phyloP scores from a whole-genome alignment of 2,113 vertebrate genomes.

The Pygoscelis antarcticus region DNA sequence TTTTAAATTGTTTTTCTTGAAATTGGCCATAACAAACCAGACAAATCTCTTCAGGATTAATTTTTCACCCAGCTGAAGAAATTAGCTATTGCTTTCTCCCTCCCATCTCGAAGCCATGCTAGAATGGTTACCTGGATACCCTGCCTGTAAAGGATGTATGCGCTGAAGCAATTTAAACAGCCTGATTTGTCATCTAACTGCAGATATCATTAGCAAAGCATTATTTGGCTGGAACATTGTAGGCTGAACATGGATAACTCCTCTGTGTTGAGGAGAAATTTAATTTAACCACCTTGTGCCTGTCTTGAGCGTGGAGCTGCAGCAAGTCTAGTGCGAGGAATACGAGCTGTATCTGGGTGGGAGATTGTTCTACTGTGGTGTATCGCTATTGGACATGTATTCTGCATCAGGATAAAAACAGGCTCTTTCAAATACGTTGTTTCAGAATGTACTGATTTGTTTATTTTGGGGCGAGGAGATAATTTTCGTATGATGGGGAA shows the following conservation, averaged over 20 bases:
- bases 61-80: conserved; percentile 47
- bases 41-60: conserved; percentile 23
- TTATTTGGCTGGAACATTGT: conserved; percentile 46
- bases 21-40: conserved; percentile 21
- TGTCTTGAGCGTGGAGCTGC: neutral
- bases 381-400: neutral
- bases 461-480: neutral
- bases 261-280: neutral
- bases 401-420: neutral
- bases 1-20: neutral
- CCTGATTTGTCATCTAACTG: conserved; percentile 55
- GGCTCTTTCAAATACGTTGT: neutral
- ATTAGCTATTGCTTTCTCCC: conserved; percentile 8
- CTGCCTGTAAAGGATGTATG: conserved; percentile 1
- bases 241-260: conserved; percentile 23
- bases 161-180: conserved; percentile 7
- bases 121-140: conserved; percentile 53
- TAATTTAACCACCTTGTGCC: conserved; percentile 27
- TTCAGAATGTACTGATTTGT: neutral
- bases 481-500: neutral
- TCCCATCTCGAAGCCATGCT: neutral
- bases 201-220: conserved; percentile 24
- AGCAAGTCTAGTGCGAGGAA: neutral
- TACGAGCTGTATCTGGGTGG: neutral
- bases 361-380: neutral